A percentile compares a stretch with the other conserved stretches of the same genome.
Conservation (phyloP, 2,113 vertebrate genomes). For the Pipra filicauda region DNA sequence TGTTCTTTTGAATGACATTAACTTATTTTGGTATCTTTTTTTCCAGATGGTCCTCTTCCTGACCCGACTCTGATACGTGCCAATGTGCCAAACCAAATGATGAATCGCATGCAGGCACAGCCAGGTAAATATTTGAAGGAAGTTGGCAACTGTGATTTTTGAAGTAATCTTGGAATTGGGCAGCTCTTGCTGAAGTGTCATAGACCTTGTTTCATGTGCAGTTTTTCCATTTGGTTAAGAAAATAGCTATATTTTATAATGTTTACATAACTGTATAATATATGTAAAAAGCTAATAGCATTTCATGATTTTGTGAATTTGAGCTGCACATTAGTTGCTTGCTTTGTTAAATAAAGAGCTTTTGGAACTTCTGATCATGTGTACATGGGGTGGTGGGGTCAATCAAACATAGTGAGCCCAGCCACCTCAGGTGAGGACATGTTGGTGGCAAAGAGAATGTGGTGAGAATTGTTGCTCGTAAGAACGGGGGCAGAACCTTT, state of each 20-base stretch:
- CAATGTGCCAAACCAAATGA: conserved; percentile 89
- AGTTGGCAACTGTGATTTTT: background rate
- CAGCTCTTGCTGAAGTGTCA: background rate
- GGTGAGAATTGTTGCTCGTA: background rate
- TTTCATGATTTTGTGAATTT: background rate
- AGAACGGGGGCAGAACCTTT: background rate
- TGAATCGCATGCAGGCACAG: conserved; percentile 88
- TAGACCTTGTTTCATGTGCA: background rate
- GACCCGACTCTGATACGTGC: conserved; percentile 88
- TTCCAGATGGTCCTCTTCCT: conserved; percentile 86
- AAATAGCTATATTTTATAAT: background rate
- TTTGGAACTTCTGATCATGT: background rate
- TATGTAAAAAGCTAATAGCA: background rate
- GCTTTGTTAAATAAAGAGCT: background rate
- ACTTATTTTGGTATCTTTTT: background rate
- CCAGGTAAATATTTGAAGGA: conserved; percentile 74
- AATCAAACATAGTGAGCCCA: background rate
- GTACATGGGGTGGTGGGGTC: background rate
- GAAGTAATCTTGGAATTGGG: background rate
- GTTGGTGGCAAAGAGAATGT: background rate
- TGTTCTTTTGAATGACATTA: background rate
- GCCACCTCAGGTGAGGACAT: background rate
- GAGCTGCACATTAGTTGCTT: background rate
- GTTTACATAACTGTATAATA: background rate
- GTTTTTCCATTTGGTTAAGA: background rate